phyloP scores from a whole-genome alignment of 2,888 invertebrate genomes.

The Rhagophthalmus giganteus region DNA sequence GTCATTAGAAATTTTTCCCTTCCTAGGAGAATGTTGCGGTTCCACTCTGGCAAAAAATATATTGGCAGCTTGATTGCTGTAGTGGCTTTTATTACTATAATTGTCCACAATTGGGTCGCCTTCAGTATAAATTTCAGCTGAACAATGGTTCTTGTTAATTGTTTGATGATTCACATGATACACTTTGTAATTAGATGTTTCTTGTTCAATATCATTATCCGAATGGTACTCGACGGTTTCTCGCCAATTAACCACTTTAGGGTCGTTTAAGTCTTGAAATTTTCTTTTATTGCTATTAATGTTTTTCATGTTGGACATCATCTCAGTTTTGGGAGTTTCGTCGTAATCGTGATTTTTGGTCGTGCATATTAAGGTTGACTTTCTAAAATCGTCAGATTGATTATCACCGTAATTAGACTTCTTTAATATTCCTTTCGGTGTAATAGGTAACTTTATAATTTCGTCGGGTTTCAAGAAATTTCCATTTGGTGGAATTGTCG shows the following conservation, averaged over 20 bases:
- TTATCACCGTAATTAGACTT: not conserved
- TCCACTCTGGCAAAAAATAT: slow-evolving; percentile 48
- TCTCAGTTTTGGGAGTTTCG: not conserved
- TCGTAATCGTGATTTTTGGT: slow-evolving; percentile 28
- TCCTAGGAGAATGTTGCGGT: slow-evolving; percentile 31
- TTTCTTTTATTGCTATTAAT: not conserved
- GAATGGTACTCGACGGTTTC: not conserved
- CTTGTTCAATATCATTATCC: not conserved
- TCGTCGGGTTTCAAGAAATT: too few species aligned
- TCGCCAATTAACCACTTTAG: slow-evolving; percentile 9
- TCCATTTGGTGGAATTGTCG: slow-evolving; percentile 1
- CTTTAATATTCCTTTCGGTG: slow-evolving; percentile 17
- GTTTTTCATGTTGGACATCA: not conserved
- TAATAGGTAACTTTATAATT: too few species aligned
- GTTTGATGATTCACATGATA: not conserved
- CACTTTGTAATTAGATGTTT: not conserved
- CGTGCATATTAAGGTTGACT: slow-evolving; percentile 32
- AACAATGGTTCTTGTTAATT: not conserved
- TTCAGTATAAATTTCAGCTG: not conserved
- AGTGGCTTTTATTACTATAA: slow-evolving; percentile 23
- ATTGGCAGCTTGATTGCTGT: slow-evolving; percentile 48
- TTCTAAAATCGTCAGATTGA: slow-evolving; percentile 11
- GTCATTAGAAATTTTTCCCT: too few species aligned
- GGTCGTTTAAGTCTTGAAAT: not conserved
- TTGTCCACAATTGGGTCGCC: not conserved